Percentiles rank a stretch among this genome's conserved stretches.
Evolutionary conservation across 2,113 vertebrate genomes (phyloP).

Genomic region (Pipra filicauda): DNA sequence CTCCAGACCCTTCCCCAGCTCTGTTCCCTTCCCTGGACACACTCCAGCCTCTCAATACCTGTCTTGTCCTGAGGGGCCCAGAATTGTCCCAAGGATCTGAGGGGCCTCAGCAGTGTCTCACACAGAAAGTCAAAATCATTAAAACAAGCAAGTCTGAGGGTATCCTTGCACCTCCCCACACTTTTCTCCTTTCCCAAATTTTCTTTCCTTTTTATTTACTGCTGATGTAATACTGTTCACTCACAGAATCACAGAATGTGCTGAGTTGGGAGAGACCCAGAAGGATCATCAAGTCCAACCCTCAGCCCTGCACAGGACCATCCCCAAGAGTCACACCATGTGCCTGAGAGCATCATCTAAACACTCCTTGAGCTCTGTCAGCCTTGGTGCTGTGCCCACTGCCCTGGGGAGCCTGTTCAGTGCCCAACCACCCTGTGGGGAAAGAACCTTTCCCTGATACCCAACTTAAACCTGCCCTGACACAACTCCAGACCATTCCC

Average conservation of each 20-base stretch:
- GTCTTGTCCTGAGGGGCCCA: not conserved
- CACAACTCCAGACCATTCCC: not conserved
- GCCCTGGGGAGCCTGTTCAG: not conserved
- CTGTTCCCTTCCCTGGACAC: fast-evolving
- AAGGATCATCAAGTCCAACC: not conserved
- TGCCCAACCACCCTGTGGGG: not conserved
- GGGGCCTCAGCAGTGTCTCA: not conserved
- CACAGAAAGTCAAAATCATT: not conserved
- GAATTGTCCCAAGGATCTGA: not conserved
- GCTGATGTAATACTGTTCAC: not conserved
- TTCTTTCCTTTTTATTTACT: not conserved
- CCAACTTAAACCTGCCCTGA: not conserved
- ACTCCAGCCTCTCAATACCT: not conserved
- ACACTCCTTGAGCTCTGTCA: not conserved
- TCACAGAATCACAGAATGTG: not conserved
- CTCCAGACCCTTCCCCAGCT: not conserved
- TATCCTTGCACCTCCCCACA: not conserved
- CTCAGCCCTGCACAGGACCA: not conserved
- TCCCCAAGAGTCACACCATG: not conserved
- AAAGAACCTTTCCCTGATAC: not conserved
- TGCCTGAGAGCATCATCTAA: not conserved
- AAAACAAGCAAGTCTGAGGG: not conserved
- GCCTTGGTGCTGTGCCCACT: not conserved
- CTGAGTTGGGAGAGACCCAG: not conserved
- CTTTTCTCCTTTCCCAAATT: not conserved